Conservation (phyloP, 2,113 vertebrate genomes). For the Perca fluviatilis region DNA sequence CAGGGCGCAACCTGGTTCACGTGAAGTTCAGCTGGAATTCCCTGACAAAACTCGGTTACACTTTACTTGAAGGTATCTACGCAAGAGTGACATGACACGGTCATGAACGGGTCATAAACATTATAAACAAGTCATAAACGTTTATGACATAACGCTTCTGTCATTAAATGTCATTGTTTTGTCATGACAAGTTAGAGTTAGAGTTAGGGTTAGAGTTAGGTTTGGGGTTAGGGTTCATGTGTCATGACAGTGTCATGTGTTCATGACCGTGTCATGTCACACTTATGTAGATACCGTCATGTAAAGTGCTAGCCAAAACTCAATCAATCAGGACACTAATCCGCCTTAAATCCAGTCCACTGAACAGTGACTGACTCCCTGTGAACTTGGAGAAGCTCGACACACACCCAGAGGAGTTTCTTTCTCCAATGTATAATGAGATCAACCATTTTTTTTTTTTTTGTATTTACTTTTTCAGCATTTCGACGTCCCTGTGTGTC, state of each 20-base stretch:
- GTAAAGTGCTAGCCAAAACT: neutral
- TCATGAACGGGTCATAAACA: too few relatives aligned
- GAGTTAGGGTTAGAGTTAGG: too few relatives aligned
- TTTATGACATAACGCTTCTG: too few relatives aligned
- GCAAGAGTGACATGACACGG: too few relatives aligned
- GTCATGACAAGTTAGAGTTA: too few relatives aligned
- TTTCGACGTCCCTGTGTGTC: neutral
- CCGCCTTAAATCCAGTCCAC: neutral
- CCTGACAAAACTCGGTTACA: neutral
- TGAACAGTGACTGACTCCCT: neutral
- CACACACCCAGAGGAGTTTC: neutral
- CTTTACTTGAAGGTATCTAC: too few relatives aligned
- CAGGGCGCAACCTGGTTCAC: neutral
- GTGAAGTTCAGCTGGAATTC: neutral
- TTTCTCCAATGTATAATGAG: neutral
- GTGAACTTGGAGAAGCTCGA: neutral
- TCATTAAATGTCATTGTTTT: too few relatives aligned
- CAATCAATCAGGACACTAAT: neutral
- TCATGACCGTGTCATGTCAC: too few relatives aligned
- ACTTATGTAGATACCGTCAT: too few relatives aligned
- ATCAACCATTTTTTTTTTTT: neutral
- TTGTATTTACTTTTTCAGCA: neutral
- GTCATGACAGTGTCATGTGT: too few relatives aligned
- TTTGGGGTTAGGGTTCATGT: too few relatives aligned
- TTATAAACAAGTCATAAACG: too few relatives aligned